Evolutionary conservation across 2,888 invertebrate species (phyloP).

Genomic region (Elegia similella): DNA sequence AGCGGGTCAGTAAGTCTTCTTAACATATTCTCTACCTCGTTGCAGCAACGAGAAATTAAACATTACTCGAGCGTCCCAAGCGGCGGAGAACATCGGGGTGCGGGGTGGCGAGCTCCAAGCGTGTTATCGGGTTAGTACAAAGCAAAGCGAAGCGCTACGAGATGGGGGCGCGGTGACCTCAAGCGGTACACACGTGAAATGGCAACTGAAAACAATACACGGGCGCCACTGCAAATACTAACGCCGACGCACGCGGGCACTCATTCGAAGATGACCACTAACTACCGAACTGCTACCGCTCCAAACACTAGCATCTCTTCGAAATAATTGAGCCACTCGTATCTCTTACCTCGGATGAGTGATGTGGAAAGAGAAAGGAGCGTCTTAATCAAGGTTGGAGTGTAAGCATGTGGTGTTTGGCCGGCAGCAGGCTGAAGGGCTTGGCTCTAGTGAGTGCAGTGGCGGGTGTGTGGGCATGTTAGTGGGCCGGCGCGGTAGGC

Average conservation of each 20-base stretch:
- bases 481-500: constrained; percentile 69
- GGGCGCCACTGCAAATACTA: constrained; percentile 24
- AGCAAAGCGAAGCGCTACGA: constrained; percentile 56
- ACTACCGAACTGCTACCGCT: not conserved
- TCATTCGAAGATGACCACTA: not conserved
- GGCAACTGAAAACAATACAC: constrained; percentile 60
- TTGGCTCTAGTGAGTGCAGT: constrained; percentile 3
- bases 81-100: constrained; percentile 38
- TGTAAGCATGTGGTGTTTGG: not conserved
- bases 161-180: constrained; percentile 52
- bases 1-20: constrained; percentile 77
- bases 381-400: not conserved
- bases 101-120: constrained; percentile 53
- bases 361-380: not conserved
- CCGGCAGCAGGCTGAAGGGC: not conserved
- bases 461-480: constrained; percentile 47
- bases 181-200: constrained; percentile 66
- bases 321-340: not conserved
- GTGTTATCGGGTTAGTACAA: constrained; percentile 56
- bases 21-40: constrained; percentile 70
- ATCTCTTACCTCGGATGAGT: not conserved
- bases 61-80: constrained; percentile 62
- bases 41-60: constrained; percentile 67
- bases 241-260: constrained; percentile 5
- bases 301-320: not conserved